A percentile compares a stretch with the other conserved stretches of the same genome.
phyloP scores from a whole-genome alignment of 2,888 invertebrate genomes.

The Caenorhabditis parvicauda region DNA sequence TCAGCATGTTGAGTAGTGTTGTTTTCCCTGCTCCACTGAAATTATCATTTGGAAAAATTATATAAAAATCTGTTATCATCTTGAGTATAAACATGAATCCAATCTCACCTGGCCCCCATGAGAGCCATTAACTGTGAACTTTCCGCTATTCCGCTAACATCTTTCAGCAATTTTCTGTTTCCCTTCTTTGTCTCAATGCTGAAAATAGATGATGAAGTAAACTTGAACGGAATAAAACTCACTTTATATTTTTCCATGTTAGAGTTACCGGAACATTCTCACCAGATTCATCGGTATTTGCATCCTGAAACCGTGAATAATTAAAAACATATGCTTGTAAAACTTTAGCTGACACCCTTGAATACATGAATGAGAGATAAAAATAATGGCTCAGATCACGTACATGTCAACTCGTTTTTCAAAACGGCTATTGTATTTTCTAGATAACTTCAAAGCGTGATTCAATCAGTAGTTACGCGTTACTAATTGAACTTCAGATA shows the following conservation, averaged over 20 bases:
- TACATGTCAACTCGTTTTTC: too few species aligned
- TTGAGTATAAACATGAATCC: neutral
- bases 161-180: slow-evolving; percentile 12
- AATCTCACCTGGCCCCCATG: slow-evolving; percentile 23
- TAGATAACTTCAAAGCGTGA: too few species aligned
- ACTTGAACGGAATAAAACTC: neutral
- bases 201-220: slow-evolving; percentile 1
- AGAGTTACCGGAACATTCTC: slow-evolving; percentile 23
- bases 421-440: too few species aligned
- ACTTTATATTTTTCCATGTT: slow-evolving; percentile 19
- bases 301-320: too few species aligned
- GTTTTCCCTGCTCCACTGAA: slow-evolving; percentile 84
- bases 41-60: slow-evolving; percentile 3
- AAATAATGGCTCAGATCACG: too few species aligned
- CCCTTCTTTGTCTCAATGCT: slow-evolving; percentile 17
- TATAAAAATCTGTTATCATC: neutral
- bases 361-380: too few species aligned
- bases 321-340: too few species aligned
- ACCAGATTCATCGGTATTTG: too few species aligned
- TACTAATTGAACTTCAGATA: too few species aligned
- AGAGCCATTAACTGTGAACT: slow-evolving; percentile 22
- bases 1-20: slow-evolving; percentile 83
- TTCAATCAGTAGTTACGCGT: too few species aligned
- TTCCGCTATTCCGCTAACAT: slow-evolving; percentile 21
- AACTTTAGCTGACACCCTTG: too few species aligned